Evolutionary conservation across 2,888 invertebrate genomes (phyloP).

Genomic region (Bembecia ichneumoniformis): DNA sequence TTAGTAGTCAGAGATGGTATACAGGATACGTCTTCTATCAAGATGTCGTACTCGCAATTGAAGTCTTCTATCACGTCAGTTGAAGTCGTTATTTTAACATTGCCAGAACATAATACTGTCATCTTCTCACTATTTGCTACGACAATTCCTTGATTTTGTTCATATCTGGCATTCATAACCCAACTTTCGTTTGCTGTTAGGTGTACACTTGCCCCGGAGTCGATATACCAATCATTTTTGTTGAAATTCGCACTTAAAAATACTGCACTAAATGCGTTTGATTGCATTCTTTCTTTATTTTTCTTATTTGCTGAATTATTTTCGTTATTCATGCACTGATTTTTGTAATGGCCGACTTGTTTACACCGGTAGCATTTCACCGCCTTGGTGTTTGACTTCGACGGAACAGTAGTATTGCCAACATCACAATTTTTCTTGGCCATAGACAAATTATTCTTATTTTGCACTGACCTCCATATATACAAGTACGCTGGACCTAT

Average conservation of each 20-base stretch:
- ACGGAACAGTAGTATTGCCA: background rate
- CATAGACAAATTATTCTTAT: background rate
- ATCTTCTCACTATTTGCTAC: slow-evolving; percentile 10
- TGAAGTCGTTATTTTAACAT: slow-evolving; percentile 7
- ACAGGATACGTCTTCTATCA: slow-evolving; percentile 10
- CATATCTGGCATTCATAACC: background rate
- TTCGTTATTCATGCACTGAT: slow-evolving; percentile 2
- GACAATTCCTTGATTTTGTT: slow-evolving; percentile 7
- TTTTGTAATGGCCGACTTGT: slow-evolving; percentile 9
- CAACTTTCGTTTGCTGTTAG: slow-evolving; percentile 2
- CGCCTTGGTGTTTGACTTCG: slow-evolving; percentile 2
- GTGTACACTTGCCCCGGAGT: slow-evolving; percentile 1
- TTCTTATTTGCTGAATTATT: background rate
- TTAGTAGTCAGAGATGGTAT: slow-evolving; percentile 12
- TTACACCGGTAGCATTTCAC: slow-evolving; percentile 11
- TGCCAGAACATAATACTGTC: slow-evolving; percentile 8
- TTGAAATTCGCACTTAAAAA: slow-evolving; percentile 4
- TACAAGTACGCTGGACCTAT: too few species aligned
- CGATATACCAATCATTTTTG: slow-evolving; percentile 3
- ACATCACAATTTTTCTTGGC: slow-evolving; percentile 1
- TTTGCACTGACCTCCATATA: too few species aligned
- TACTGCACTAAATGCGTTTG: slow-evolving; percentile 4
- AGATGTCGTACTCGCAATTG: slow-evolving; percentile 5
- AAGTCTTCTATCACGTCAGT: too few species aligned
- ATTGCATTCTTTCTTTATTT: slow-evolving; percentile 5